These are phyloP conservation scores for Tragelaphus buxtoni DNA, from an alignment of 2,113 vertebrate genomes.

Conservation along the genomic window DNA sequence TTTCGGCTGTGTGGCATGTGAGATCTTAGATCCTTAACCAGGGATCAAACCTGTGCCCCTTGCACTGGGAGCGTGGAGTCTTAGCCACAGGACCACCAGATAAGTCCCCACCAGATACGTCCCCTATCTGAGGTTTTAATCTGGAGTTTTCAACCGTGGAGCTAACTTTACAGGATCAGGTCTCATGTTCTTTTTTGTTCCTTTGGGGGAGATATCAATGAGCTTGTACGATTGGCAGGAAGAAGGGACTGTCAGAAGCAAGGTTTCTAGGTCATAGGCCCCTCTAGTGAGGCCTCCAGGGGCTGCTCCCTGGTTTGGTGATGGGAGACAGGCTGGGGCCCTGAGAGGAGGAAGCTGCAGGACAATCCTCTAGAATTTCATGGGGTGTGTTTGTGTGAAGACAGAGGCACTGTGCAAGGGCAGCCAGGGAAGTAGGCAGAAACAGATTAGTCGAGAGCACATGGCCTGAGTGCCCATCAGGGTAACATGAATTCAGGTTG, in stretches of 20 bases:
- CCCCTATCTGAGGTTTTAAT: neutral
- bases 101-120: neutral
- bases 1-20: neutral
- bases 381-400: neutral
- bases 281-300: neutral
- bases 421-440: neutral
- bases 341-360: neutral
- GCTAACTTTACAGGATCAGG: neutral
- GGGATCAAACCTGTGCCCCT: neutral
- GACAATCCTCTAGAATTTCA: neutral
- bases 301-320: neutral
- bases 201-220: neutral
- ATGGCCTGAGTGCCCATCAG: neutral
- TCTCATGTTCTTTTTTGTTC: neutral
- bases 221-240: neutral
- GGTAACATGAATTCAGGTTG: neutral
- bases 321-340: neutral
- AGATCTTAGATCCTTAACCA: neutral
- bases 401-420: neutral
- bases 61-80: neutral
- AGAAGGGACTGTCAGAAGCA: neutral
- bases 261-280: neutral
- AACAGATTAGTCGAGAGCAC: neutral
- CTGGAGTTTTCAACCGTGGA: neutral
- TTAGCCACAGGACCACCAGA: neutral